A percentile compares a stretch with the other conserved stretches of the same genome.
Evolutionary conservation across 2,113 vertebrate genomes (phyloP).

Genomic region (Seriola rivoliana): DNA sequence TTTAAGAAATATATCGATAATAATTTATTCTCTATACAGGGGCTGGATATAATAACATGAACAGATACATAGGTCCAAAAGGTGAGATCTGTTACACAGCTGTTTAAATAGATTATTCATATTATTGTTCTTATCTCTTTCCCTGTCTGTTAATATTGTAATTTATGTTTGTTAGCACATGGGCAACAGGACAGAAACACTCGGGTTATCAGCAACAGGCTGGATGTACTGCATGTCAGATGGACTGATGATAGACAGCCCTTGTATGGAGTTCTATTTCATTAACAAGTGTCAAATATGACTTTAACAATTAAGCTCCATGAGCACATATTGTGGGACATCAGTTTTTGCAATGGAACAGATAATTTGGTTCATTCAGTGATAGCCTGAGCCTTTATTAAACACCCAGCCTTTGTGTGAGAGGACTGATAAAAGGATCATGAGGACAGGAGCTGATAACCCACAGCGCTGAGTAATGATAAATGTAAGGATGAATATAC

Average conservation of each 20-base stretch:
- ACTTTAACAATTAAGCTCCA: constrained; percentile 2
- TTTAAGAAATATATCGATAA: neutral
- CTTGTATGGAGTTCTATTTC: neutral
- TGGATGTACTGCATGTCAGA: neutral
- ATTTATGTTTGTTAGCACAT: neutral
- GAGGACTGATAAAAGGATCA: constrained; percentile 26
- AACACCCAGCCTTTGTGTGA: constrained; percentile 14
- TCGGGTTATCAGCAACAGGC: neutral
- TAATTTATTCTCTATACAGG: neutral
- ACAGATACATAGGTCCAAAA: neutral
- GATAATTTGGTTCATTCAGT: neutral
- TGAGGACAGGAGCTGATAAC: constrained; percentile 27
- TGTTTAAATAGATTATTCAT: neutral
- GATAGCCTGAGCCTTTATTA: constrained; percentile 26
- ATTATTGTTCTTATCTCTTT: neutral
- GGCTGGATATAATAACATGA: neutral
- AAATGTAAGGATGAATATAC: neutral
- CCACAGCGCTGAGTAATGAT: constrained; percentile 17
- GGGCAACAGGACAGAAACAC: neutral
- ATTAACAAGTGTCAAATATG: constrained; percentile 11
- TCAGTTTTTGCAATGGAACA: constrained; percentile 1
- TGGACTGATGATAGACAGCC: neutral
- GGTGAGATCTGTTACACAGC: neutral
- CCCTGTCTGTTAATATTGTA: neutral
- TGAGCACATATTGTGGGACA: neutral